phyloP scores from a whole-genome alignment of 2,888 invertebrate genomes.

The Nasonovia ribisnigri region DNA sequence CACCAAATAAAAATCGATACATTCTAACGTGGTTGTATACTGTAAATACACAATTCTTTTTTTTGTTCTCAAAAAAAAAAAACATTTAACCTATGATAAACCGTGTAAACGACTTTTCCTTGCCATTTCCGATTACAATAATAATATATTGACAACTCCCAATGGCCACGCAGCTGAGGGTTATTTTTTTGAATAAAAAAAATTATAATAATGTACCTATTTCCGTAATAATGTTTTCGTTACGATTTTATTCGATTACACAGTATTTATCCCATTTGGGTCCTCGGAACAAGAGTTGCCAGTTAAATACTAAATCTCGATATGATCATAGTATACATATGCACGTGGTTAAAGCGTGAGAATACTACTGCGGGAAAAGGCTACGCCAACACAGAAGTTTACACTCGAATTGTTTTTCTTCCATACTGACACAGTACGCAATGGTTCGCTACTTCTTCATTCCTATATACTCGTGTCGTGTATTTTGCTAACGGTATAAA shows the following conservation, averaged over 20 bases:
- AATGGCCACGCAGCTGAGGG: not conserved
- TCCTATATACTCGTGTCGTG: not conserved
- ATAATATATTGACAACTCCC: not conserved
- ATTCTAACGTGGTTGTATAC: not conserved
- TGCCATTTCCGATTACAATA: not conserved
- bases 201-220: not conserved
- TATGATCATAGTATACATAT: not conserved
- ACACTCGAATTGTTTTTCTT: conserved; percentile 22
- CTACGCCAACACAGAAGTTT: not conserved
- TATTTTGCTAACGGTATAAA: conserved; percentile 29
- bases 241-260: not conserved
- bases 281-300: not conserved
- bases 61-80: not conserved
- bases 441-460: not conserved
- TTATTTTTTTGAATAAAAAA: not conserved
- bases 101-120: not conserved
- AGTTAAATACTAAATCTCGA: not conserved
- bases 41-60: not conserved
- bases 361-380: not conserved
- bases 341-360: not conserved
- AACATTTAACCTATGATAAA: not conserved
- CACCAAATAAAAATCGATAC: not conserved
- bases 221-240: not conserved
- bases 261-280: not conserved
- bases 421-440: not conserved